Conservation (phyloP, 2,797 vertebrate genomes). For the Anguilla megastoma region DNA sequence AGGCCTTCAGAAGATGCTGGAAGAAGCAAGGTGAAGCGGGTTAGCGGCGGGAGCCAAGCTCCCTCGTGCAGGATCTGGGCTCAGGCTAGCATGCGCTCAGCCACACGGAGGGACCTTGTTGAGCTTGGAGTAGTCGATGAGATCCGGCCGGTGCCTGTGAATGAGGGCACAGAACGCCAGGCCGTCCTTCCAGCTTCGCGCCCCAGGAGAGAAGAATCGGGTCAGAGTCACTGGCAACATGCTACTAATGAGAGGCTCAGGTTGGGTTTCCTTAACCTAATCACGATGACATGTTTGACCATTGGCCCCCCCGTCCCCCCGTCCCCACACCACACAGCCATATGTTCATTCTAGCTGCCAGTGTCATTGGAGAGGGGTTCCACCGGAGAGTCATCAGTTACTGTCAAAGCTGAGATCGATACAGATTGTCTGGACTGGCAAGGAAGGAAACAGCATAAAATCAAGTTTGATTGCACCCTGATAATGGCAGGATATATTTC, state of each 20-base stretch:
- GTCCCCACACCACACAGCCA: not conserved
- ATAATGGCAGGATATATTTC: not conserved
- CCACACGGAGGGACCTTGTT: conserved; percentile 82
- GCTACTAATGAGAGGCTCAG: not conserved
- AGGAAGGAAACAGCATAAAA: conserved; percentile 12
- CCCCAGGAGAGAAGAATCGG: conserved; percentile 62
- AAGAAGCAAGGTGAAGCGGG: not conserved
- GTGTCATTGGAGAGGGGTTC: not conserved
- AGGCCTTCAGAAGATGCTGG: not conserved
- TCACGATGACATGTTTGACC: not conserved
- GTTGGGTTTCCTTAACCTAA: not conserved
- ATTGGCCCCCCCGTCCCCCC: not conserved
- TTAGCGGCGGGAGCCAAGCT: not conserved
- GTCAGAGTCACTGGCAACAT: conserved; percentile 52
- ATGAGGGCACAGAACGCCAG: conserved; percentile 98
- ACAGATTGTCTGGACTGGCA: conserved; percentile 11
- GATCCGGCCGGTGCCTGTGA: conserved; percentile 98
- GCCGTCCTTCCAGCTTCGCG: conserved; percentile 95
- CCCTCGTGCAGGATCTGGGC: conserved; percentile 14
- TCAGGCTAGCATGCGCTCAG: not conserved
- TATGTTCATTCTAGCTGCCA: not conserved
- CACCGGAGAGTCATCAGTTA: not conserved
- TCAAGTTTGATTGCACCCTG: conserved; percentile 7
- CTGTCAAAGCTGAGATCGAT: conserved; percentile 19
- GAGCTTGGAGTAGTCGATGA: conserved; percentile 99